Evolutionary conservation across 2,797 vertebrate species (phyloP).

Genomic region (Remorina albescens): DNA sequence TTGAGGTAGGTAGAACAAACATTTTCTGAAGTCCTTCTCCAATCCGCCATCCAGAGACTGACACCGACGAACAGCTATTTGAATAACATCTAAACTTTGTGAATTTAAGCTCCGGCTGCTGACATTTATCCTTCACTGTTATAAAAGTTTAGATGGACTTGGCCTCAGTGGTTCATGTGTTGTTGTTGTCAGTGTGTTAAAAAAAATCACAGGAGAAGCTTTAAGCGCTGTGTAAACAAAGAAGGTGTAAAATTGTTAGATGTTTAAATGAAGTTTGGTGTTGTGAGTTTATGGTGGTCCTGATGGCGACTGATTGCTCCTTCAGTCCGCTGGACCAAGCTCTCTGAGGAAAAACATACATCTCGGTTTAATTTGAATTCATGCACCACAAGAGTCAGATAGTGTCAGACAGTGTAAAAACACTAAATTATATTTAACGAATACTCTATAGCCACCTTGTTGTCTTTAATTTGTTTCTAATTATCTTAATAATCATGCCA

Average conservation of each 20-base stretch:
- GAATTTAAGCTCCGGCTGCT: neutral
- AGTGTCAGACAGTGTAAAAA: neutral
- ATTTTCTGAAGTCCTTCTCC: neutral
- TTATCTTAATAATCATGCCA: neutral
- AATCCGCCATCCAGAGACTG: neutral
- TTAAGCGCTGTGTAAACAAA: neutral
- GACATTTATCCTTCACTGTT: neutral
- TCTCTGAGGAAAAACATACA: neutral
- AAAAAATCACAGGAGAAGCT: neutral
- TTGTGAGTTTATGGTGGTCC: neutral
- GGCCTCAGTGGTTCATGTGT: neutral
- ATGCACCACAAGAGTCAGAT: neutral
- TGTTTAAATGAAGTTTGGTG: neutral
- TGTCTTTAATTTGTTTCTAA: neutral
- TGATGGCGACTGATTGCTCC: neutral
- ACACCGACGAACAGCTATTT: accelerated
- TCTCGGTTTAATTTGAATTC: neutral
- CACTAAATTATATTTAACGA: neutral
- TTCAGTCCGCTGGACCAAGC: neutral
- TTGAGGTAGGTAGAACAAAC: too few relatives aligned
- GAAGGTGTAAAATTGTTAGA: neutral
- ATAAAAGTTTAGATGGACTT: neutral
- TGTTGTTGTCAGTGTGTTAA: neutral
- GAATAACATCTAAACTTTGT: neutral
- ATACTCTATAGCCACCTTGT: neutral